Percentiles rank a stretch among this genome's conserved stretches.
Evolutionary conservation across 2,797 vertebrate species (phyloP).

Genomic region (Pantherophis vulpinus): DNA sequence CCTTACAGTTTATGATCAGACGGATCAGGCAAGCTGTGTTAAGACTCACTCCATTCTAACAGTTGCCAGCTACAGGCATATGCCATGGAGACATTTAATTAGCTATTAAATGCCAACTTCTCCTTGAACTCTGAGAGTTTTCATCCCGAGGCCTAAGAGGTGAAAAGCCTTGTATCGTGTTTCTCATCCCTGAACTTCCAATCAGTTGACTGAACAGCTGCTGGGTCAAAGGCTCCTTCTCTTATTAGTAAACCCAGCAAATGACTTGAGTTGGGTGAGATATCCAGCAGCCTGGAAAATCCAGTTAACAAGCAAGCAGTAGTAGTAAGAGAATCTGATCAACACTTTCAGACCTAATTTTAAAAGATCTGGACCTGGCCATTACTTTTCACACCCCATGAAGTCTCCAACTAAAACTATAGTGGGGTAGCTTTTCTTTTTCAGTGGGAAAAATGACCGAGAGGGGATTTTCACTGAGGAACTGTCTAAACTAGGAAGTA

Average conservation of each 20-base stretch:
- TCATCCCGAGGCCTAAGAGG: slow-evolving; percentile 47
- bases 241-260: slow-evolving; percentile 44
- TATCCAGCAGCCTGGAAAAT: background rate
- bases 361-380: background rate
- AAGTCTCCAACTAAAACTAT: background rate
- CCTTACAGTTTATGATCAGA: slow-evolving; percentile 3
- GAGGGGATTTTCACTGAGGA: background rate
- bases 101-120: slow-evolving; percentile 55
- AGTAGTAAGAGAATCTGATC: background rate
- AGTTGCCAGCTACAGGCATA: background rate
- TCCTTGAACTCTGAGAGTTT: slow-evolving; percentile 48
- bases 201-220: slow-evolving; percentile 31
- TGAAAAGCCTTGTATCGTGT: slow-evolving; percentile 55
- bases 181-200: slow-evolving; percentile 39
- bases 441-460: background rate
- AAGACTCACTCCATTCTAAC: background rate
- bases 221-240: slow-evolving; percentile 46
- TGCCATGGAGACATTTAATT: slow-evolving; percentile 54
- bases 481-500: background rate
- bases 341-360: background rate
- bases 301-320: background rate
- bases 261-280: slow-evolving; percentile 37
- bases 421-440: background rate
- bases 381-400: background rate
- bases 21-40: background rate